phyloP scores from a whole-genome alignment of 1,140 invertebrate species.

The Zophobas atratus region DNA sequence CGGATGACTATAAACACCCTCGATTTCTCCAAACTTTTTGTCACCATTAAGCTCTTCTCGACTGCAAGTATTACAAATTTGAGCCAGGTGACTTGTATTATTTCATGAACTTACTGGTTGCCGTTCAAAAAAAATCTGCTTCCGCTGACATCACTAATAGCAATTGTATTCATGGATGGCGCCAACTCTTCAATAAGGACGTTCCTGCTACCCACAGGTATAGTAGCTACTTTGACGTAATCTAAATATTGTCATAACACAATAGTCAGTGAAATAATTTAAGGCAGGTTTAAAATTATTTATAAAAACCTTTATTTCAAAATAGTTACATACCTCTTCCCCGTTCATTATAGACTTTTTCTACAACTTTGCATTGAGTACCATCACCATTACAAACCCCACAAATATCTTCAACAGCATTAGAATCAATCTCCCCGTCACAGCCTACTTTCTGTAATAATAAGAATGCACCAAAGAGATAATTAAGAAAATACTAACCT shows the following conservation, averaged over 20 bases:
- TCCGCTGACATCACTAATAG: constrained; percentile 62
- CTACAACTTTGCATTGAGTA: constrained; percentile 71
- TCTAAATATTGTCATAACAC: constrained; percentile 55
- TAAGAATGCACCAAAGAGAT: neutral
- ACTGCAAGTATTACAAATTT: constrained; percentile 48
- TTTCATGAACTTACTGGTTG: constrained; percentile 64
- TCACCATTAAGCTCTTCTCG: constrained; percentile 65
- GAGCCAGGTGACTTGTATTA: neutral
- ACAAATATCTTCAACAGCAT: constrained; percentile 78
- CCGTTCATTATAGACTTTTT: constrained; percentile 54
- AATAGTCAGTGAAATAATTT: no score
- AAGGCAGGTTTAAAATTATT: neutral
- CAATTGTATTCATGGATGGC: constrained; percentile 66
- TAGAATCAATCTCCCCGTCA: constrained; percentile 77
- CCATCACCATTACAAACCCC: constrained; percentile 82
- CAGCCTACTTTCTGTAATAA: constrained; percentile 75
- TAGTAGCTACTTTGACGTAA: constrained; percentile 67
- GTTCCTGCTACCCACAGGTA: constrained; percentile 69
- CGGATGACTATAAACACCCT: constrained; percentile 68
- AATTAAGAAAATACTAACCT: constrained; percentile 64
- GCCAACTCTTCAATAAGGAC: constrained; percentile 65
- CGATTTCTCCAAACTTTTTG: constrained; percentile 66
- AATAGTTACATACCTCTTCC: no score
- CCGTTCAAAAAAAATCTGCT: constrained; percentile 69
- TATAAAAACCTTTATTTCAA: neutral